Percentiles rank a stretch among this genome's conserved stretches.
phyloP scores from a whole-genome alignment of 2,797 vertebrate genomes.

The Cirrhinus molitorella region DNA sequence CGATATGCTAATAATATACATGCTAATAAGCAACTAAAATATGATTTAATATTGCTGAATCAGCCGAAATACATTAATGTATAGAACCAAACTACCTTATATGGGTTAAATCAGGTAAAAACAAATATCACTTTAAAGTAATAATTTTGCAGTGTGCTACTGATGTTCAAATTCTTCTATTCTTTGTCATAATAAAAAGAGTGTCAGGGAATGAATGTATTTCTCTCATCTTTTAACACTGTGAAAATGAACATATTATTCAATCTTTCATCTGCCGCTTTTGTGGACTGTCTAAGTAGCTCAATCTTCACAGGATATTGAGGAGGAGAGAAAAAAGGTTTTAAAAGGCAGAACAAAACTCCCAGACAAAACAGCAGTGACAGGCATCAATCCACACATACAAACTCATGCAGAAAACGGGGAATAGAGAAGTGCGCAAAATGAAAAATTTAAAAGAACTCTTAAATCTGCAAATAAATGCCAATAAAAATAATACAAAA shows the following conservation, averaged over 20 bases:
- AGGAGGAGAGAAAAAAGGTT: not conserved
- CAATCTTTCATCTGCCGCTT: not conserved
- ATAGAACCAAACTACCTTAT: not conserved
- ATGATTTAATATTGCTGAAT: too few species aligned
- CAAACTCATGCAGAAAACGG: not conserved
- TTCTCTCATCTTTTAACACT: not conserved
- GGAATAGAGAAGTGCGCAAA: not conserved
- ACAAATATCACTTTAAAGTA: not conserved
- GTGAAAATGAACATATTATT: not conserved
- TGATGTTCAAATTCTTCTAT: not conserved
- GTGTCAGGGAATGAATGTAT: not conserved
- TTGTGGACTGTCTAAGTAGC: not conserved
- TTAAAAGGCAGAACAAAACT: not conserved
- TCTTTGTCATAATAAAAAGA: not conserved
- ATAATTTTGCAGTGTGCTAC: not conserved
- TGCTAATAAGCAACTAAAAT: not conserved
- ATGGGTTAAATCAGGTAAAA: not conserved
- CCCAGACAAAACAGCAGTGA: conserved; percentile 35
- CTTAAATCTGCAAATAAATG: not conserved
- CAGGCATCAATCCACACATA: conserved; percentile 17
- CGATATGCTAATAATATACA: not conserved
- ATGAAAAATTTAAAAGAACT: not conserved
- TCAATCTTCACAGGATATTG: conserved; percentile 8
- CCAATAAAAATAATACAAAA: not conserved
- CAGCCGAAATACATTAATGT: not conserved